phyloP scores from a whole-genome alignment of 53 echinoderm and acorn worm genomes.

The Luidia sarsii region DNA sequence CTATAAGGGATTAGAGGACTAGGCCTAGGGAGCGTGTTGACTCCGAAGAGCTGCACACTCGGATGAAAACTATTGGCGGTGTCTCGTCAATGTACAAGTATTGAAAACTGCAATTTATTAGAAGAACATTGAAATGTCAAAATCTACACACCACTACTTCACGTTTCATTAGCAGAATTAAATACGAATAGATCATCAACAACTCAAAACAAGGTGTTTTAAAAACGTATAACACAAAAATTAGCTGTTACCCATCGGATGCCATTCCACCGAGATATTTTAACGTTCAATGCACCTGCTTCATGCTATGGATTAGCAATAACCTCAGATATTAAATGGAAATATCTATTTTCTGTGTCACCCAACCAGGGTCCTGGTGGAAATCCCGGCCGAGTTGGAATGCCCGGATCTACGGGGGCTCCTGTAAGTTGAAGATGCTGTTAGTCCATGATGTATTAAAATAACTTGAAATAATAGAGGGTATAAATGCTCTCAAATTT shows the following conservation, averaged over 20 bases:
- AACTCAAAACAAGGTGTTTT: background rate
- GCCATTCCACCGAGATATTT: background rate
- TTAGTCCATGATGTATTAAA: too few relatives aligned
- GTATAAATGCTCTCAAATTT: too few relatives aligned
- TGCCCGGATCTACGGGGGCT: constrained; percentile 34
- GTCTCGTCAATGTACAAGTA: too few relatives aligned
- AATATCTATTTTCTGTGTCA: background rate
- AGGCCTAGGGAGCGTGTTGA: too few relatives aligned
- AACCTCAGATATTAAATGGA: background rate
- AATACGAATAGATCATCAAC: background rate
- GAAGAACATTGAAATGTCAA: too few relatives aligned
- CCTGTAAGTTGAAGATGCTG: constrained; percentile 44
- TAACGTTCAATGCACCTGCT: background rate
- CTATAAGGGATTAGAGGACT: too few relatives aligned
- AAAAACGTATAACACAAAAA: background rate
- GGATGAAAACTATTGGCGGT: too few relatives aligned
- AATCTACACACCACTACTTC: too few relatives aligned
- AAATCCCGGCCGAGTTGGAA: constrained; percentile 3
- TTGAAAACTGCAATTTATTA: too few relatives aligned
- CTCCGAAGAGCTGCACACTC: too few relatives aligned
- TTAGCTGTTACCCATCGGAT: background rate
- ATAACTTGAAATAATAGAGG: too few relatives aligned
- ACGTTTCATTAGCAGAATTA: too few relatives aligned
- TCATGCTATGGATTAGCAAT: background rate
- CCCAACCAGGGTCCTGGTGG: constrained; percentile 21